Base-by-base conservation (phyloP, 2,113 vertebrate species). In the Ariopsis seemanni region DNA sequence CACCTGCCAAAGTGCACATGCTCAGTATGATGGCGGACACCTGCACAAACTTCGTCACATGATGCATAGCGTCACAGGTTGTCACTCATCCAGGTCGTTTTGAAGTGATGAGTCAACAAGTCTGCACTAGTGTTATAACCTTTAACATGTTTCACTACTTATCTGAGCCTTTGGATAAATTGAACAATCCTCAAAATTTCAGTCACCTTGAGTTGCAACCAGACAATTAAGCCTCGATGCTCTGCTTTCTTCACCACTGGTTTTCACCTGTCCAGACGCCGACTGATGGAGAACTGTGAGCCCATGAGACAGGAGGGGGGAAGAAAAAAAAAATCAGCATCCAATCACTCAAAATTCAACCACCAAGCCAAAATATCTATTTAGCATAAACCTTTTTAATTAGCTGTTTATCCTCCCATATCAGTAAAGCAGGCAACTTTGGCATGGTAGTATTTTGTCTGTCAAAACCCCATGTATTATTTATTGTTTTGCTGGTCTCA, bases 321-420 rank as follows among this genome's bases (percentile, higher is more conserved):
- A 22, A 34, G 42, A 34, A 9, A 15, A 83, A 30, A 30, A 71
- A 53, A 18, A 57, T 25, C 72, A 53, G 25, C 67, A 22, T n/a
- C 84, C 15, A n/a, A 5, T 65, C 74, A 63, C 11, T 62, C 74
- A 52, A 65, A 79, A 63, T 30, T 80, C 74, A 52, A 25, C 60
- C 85, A 79, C 58, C 75, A 55, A 80, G 52, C 65, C 53, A 57
- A 74, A 71, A 81, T 2, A 50, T 42, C 86, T 83, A 9, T 55
- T 87, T 87, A 87, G 86, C 86, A 87, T 87, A 83, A 83, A 63
- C 57, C 69, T 25, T 83, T 87, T 63, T 65, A 89, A 89, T 81
- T 83, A 85, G 85, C 82, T 84, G 85, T 80, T 84, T 89, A 74
- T 84, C 53, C 65, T 58, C 22, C 67, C 48, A 12, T 42, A 74